Evolutionary conservation across 2,797 vertebrate species (phyloP).

Genomic region (Heterohyrax brucei): DNA sequence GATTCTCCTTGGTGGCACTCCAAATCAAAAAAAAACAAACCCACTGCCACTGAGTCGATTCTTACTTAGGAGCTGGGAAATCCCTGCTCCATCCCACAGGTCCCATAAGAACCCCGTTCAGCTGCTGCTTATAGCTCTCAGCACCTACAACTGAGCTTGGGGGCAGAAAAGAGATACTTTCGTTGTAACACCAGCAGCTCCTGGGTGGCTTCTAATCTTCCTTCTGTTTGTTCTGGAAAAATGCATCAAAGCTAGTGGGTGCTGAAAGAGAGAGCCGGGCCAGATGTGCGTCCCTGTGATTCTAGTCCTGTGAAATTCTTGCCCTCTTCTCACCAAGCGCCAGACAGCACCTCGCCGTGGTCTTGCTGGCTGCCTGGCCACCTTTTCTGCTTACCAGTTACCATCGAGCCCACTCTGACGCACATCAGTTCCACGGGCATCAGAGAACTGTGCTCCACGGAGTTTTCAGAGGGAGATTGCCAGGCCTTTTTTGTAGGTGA

Average conservation of each 20-base stretch:
- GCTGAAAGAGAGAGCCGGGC: not conserved
- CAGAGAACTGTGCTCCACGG: not conserved
- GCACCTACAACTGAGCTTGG: not conserved
- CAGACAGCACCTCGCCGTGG: not conserved
- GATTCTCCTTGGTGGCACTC: not conserved
- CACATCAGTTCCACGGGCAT: not conserved
- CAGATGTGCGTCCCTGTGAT: accelerated
- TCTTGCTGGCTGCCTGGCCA: accelerated
- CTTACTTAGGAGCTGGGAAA: not conserved
- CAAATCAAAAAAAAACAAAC: too few relatives aligned
- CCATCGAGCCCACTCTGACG: not conserved
- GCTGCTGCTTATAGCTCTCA: accelerated
- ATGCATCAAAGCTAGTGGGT: not conserved
- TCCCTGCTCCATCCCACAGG: accelerated
- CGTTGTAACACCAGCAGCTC: not conserved
- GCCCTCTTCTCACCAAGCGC: accelerated
- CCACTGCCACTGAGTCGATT: too few relatives aligned
- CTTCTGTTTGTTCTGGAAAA: slow-evolving; percentile 15
- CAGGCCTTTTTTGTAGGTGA: not conserved
- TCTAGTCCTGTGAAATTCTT: not conserved
- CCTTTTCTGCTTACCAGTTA: not conserved
- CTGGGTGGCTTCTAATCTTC: slow-evolving; percentile 18
- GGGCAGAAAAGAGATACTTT: not conserved
- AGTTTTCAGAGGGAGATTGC: not conserved
- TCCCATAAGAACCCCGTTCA: not conserved